phyloP scores from a whole-genome alignment of 2,113 vertebrate species.

The Fregata magnificens region DNA sequence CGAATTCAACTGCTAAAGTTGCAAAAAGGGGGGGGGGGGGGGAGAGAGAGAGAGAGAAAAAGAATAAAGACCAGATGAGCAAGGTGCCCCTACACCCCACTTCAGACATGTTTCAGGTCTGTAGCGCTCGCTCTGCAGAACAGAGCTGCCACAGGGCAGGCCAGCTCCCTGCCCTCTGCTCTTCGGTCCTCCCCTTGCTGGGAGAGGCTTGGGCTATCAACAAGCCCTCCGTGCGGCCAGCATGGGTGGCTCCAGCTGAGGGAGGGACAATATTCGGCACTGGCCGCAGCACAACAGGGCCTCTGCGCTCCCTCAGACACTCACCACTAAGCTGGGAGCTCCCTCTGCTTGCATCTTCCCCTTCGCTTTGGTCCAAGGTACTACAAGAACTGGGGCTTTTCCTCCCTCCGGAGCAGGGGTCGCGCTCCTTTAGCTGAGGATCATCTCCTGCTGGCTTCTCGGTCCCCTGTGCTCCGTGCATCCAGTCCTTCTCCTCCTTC shows the following conservation, averaged over 20 bases:
- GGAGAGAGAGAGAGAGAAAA: rapidly evolving
- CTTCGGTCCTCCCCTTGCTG: neutral
- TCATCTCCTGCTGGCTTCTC: conserved; percentile 3
- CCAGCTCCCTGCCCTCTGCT: neutral
- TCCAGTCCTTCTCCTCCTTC: conserved; percentile 34
- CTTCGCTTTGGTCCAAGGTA: conserved; percentile 45
- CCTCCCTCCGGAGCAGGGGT: neutral
- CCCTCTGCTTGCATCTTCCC: conserved; percentile 18
- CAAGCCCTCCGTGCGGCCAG: neutral
- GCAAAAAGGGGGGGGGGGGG: neutral
- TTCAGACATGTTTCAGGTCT: neutral
- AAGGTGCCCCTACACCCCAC: neutral
- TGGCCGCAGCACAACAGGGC: neutral
- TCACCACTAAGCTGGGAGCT: conserved; percentile 50
- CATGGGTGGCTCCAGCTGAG: neutral
- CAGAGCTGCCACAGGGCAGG: neutral
- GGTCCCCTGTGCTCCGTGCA: neutral
- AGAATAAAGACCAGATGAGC: neutral
- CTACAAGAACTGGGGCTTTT: conserved; percentile 31
- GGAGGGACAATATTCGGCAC: neutral
- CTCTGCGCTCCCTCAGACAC: neutral
- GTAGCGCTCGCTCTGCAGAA: neutral
- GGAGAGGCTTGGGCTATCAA: neutral
- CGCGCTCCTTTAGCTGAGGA: neutral
- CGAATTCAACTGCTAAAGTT: neutral